Conservation (phyloP, 1,140 invertebrate genomes). For the Palaemon carinicauda region DNA sequence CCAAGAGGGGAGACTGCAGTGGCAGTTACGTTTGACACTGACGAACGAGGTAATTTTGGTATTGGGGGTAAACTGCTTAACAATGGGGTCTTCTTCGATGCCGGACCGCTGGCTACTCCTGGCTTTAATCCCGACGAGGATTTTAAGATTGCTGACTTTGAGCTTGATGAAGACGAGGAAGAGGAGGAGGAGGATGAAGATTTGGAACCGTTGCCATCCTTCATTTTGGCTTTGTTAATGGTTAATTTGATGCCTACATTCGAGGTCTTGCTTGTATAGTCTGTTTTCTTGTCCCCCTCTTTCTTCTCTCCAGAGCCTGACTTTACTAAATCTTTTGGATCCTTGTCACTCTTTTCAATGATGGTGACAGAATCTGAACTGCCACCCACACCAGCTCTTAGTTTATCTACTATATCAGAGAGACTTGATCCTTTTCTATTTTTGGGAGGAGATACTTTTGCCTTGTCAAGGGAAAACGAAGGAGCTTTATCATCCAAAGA, state of each 20-base stretch:
- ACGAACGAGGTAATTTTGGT: constrained; percentile 52
- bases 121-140: constrained; percentile 85
- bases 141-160: constrained; percentile 73
- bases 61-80: constrained; percentile 53
- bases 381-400: constrained; percentile 51
- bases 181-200: constrained; percentile 61
- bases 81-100: constrained; percentile 73
- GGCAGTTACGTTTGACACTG: constrained; percentile 51
- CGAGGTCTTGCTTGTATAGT: constrained; percentile 85
- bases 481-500: constrained; percentile 40
- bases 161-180: constrained; percentile 59
- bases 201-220: constrained; percentile 70
- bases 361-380: constrained; percentile 53
- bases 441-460: constrained; percentile 58
- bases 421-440: constrained; percentile 57
- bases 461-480: constrained; percentile 49
- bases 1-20: constrained; percentile 59
- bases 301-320: constrained; percentile 45
- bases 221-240: constrained; percentile 82
- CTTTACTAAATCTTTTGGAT: constrained; percentile 61
- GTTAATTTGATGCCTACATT: constrained; percentile 89
- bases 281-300: constrained; percentile 72
- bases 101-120: constrained; percentile 81
- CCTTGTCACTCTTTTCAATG: constrained; percentile 62
- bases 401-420: constrained; percentile 58